Conservation (phyloP, 2,888 invertebrate species). For the Leptothorax acervorum region DNA sequence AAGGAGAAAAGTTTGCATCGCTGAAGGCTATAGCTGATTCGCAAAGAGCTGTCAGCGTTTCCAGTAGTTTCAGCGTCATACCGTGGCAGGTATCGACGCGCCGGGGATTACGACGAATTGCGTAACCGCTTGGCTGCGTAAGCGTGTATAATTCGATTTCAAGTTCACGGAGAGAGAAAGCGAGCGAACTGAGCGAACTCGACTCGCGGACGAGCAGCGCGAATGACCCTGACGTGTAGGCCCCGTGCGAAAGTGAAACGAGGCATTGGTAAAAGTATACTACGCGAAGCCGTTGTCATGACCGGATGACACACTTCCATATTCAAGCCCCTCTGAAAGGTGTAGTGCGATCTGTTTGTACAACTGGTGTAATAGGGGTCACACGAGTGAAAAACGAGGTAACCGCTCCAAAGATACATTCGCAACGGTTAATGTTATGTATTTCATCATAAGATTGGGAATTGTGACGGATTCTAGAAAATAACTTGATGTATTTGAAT, state of each 20-base stretch:
- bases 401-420: background rate
- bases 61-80: slow-evolving; percentile 52
- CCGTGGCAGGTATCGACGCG: slow-evolving; percentile 36
- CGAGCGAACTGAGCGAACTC: slow-evolving; percentile 39
- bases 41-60: slow-evolving; percentile 13
- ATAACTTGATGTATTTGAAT: background rate
- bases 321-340: background rate
- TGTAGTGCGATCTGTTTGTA: slow-evolving; percentile 7
- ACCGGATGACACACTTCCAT: slow-evolving; percentile 47
- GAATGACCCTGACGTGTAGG: slow-evolving; percentile 44
- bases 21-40: background rate
- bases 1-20: background rate
- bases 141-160: slow-evolving; percentile 74
- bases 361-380: background rate
- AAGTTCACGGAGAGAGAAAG: slow-evolving; percentile 77
- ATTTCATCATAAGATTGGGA: background rate
- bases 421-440: no score
- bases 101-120: slow-evolving; percentile 63
- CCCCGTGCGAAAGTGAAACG: slow-evolving; percentile 47
- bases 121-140: slow-evolving; percentile 72
- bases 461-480: background rate
- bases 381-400: background rate
- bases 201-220: slow-evolving; percentile 35
- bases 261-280: slow-evolving; percentile 19
- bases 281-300: slow-evolving; percentile 22